phyloP scores from a whole-genome alignment of 2,113 vertebrate genomes.

The Scomber japonicus region DNA sequence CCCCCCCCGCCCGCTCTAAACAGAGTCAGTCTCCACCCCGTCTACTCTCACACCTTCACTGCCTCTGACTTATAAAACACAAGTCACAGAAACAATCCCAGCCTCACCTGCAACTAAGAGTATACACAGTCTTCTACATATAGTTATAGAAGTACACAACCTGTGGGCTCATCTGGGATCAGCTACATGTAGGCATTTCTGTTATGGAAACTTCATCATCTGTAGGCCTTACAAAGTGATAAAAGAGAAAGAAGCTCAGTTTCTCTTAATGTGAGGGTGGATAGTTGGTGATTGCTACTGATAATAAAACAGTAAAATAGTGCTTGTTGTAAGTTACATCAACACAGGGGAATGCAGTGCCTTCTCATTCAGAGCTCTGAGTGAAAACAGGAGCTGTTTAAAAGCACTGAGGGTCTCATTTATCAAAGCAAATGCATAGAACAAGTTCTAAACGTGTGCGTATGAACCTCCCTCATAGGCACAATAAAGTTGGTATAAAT shows the following conservation, averaged over 20 bases:
- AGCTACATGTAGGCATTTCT: slow-evolving; percentile 5
- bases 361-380: no score
- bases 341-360: no score
- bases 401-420: no score
- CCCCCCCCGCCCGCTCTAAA: slow-evolving; percentile 35
- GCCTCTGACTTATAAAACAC: slow-evolving; percentile 52
- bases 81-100: slow-evolving; percentile 34
- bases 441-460: no score
- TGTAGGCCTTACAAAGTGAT: slow-evolving; percentile 17
- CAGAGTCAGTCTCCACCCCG: slow-evolving; percentile 25
- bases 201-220: not conserved
- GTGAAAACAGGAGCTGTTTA: no score
- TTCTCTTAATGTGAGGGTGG: no score
- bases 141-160: slow-evolving; percentile 9
- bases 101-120: slow-evolving; percentile 5
- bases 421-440: no score
- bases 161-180: slow-evolving; percentile 14
- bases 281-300: no score
- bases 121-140: slow-evolving; percentile 3
- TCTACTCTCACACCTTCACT: slow-evolving; percentile 40
- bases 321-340: no score
- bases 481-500: no score
- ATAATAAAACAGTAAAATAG: no score
- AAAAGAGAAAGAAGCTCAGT: not conserved
- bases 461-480: no score